Evolutionary conservation across 2,888 invertebrate species (phyloP).

Genomic region (Venustoraphidia nigricollis): DNA sequence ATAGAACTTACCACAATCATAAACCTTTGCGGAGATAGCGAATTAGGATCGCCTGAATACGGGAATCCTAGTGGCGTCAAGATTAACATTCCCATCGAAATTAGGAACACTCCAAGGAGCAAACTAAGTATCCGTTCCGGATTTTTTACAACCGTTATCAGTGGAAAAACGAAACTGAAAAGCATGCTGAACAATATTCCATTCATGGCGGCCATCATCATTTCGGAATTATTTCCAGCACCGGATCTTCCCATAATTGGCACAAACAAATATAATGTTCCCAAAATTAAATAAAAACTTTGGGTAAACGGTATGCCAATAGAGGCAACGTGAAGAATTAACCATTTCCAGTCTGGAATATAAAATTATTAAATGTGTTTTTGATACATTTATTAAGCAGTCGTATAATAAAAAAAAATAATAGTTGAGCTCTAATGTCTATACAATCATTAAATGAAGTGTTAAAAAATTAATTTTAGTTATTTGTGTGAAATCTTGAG

Average conservation of each 20-base stretch:
- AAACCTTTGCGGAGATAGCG: constrained; percentile 56
- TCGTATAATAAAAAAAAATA: constrained; percentile 1
- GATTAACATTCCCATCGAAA: constrained; percentile 37
- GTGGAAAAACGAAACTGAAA: constrained; percentile 29
- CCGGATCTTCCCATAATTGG: constrained; percentile 72
- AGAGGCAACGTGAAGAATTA: constrained; percentile 35
- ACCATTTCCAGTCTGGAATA: constrained; percentile 35
- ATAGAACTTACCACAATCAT: constrained; percentile 47
- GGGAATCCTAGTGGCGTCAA: constrained; percentile 59
- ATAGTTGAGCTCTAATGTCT: too few species aligned
- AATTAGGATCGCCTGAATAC: constrained; percentile 44
- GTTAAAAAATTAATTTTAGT: too few species aligned
- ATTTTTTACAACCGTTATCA: constrained; percentile 30
- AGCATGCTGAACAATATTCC: constrained; percentile 28
- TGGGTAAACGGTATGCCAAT: constrained; percentile 47
- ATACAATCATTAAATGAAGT: too few species aligned
- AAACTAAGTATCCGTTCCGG: constrained; percentile 35
- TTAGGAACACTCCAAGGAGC: constrained; percentile 33
- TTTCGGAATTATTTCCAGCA: constrained; percentile 52
- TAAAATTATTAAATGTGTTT: constrained; percentile 3
- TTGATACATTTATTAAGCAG: not conserved
- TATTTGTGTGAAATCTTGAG: too few species aligned
- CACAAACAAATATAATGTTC: constrained; percentile 55
- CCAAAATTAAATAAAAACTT: constrained; percentile 52
- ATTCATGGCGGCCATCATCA: constrained; percentile 39